Percentiles rank a stretch among this genome's conserved stretches.
These are phyloP conservation scores for Micropoecilia bifurca DNA, from an alignment of 2,797 vertebrate species.

Conservation along the genomic window DNA sequence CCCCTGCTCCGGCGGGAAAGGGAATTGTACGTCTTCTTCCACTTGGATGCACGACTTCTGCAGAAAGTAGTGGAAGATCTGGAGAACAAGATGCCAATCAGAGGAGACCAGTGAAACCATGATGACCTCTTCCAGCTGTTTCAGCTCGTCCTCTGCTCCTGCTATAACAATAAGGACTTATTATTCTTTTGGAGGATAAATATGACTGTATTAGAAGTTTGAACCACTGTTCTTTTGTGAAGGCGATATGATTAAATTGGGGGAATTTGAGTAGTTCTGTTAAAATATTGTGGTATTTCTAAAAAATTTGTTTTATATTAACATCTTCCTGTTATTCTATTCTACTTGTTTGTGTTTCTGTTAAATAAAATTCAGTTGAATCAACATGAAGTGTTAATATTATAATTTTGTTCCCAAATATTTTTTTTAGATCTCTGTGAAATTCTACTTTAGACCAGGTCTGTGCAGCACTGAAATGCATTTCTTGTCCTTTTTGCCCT, in stretches of 20 bases:
- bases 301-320: not conserved
- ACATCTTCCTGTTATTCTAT: constrained; percentile 2
- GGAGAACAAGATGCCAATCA: constrained; percentile 76
- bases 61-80: constrained; percentile 86
- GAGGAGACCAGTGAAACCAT: constrained; percentile 28
- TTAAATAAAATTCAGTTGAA: constrained; percentile 49
- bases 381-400: not conserved
- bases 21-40: constrained; percentile 90
- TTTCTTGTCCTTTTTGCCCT: constrained; percentile 35
- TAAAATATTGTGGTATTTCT: not conserved
- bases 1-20: constrained; percentile 84
- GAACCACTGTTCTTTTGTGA: constrained; percentile 7
- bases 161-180: not conserved
- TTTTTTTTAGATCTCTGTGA: not conserved
- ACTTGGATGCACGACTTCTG: constrained; percentile 84
- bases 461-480: constrained; percentile 14
- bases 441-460: not conserved
- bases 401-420: not conserved
- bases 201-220: not conserved
- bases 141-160: not conserved
- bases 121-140: not conserved
- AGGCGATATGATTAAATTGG: not conserved
- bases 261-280: not conserved
- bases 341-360: not conserved
- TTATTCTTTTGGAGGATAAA: not conserved